Evolutionary conservation across 2,797 vertebrate species (phyloP), one percentile per base, ranked within the genome.

Genomic region (Tamandua tetradactyla): DNA sequence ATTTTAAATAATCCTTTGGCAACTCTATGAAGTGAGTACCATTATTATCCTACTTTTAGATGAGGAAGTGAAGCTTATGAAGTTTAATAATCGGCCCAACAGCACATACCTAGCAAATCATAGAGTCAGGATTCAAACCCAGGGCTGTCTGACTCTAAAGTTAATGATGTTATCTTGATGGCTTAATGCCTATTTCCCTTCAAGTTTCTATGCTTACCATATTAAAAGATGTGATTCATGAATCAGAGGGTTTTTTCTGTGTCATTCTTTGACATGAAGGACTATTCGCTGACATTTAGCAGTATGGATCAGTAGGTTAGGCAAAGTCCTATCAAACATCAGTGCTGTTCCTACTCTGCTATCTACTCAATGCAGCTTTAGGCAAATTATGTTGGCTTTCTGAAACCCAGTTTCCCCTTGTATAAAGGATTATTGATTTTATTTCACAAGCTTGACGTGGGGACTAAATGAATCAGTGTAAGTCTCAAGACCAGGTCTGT

Each of bases 1-100:
- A 78, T 94, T 91, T 85, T 27, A 90, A 92, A 86, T 62, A 80
- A 80, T 68, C n/a, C 25, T 91, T 92, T 92, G 86, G 78, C 30
- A 64, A 57, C 27, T 93, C 49, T 44, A 14, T 47, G 32, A 96
- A 82, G 20, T 89, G 78, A 25, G 2, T 74, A 37, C 25, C 30
- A 66, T 92, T 82, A 92, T 84, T 91, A 52, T 55, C n/a, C 47
- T 20, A 79, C 59, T 78, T 95, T 68, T 30, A 27, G n/a, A 23
- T 52, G 44, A 90, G 47, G 78, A 92, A 87, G 32, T 80, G 7
- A 76, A 91, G 23, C n/a, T 81, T 94, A 55, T 55, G 44, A 94
- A 93, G 44, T 71, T 95, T 84, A 44, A 42, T 87, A 90, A 64
- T 78, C 92, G 81, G 13, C 32, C 64, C 20, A 74, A 0, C 61